These are phyloP conservation scores for Xestoiulus laeticollis DNA, from an alignment of 2,888 invertebrate genomes.

Conservation along the genomic window DNA sequence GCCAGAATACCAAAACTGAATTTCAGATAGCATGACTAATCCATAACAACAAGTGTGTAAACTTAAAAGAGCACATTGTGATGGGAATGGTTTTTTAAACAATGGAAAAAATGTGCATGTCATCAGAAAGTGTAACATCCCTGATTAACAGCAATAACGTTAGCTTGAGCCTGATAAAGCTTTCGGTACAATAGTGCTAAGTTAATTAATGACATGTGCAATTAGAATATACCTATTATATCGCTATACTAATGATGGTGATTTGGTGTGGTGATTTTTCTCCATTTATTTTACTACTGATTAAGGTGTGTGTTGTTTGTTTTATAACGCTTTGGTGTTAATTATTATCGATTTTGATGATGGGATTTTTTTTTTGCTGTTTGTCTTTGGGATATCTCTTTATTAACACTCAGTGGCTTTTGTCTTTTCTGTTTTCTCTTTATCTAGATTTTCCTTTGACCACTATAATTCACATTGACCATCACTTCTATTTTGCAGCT, in stretches of 20 bases:
- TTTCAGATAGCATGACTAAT: too few species aligned
- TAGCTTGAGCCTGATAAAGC: not conserved
- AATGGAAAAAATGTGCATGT: not conserved
- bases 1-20: too few species aligned
- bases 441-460: not conserved
- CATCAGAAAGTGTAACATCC: slow-evolving; percentile 16
- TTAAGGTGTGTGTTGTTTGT: not conserved
- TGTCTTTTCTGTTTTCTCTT: slow-evolving; percentile 41
- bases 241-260: slow-evolving; percentile 13
- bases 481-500: slow-evolving; percentile 62
- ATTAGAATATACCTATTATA: not conserved
- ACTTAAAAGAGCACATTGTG: too few species aligned
- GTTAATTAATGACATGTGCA: not conserved
- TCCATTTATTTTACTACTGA: not conserved
- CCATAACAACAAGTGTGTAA: too few species aligned
- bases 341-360: not conserved
- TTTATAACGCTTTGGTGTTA: not conserved
- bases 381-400: not conserved
- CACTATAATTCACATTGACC: slow-evolving; percentile 47
- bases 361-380: not conserved
- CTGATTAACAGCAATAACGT: not conserved
- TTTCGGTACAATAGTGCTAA: not conserved
- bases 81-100: not conserved
- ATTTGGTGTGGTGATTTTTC: slow-evolving; percentile 3
- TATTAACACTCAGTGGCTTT: not conserved